Evolutionary conservation across 64 coral and sea anemone genomes (phyloP).

Genomic region (Pocillopora damicornis): DNA sequence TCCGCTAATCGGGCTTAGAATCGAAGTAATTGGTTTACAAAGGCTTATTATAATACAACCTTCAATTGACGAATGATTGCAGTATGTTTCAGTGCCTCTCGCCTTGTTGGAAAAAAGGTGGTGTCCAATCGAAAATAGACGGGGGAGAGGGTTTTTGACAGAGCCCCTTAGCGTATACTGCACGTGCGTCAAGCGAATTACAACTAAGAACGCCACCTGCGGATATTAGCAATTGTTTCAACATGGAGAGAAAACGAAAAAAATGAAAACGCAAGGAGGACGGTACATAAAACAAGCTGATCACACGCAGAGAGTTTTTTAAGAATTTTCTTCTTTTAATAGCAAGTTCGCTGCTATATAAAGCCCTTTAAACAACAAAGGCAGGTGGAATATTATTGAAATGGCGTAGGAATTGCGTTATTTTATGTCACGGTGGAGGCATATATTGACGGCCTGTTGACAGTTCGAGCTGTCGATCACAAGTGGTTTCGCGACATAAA

Average conservation of each 20-base stretch:
- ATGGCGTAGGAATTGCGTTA: constrained; percentile 48
- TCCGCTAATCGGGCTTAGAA: constrained; percentile 52
- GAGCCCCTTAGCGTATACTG: constrained; percentile 14
- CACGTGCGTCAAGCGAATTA: constrained; percentile 64
- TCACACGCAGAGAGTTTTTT: constrained; percentile 9
- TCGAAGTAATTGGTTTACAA: constrained; percentile 98
- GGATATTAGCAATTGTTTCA: constrained; percentile 33
- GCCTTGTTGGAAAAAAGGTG: constrained; percentile 49
- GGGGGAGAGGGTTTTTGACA: constrained; percentile 23
- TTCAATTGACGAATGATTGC: constrained; percentile 42
- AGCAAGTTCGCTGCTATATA: neutral
- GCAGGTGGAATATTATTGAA: constrained; percentile 62
- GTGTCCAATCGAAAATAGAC: neutral
- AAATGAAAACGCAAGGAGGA: neutral
- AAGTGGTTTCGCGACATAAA: constrained; percentile 64
- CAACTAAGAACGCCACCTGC: constrained; percentile 69
- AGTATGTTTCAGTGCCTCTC: constrained; percentile 34
- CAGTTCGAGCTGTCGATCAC: constrained; percentile 81
- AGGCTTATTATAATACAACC: constrained; percentile 68
- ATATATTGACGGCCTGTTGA: constrained; percentile 75
- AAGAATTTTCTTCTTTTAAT: neutral
- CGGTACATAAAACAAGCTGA: neutral
- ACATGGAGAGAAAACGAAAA: constrained; percentile 7
- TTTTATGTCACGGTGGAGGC: constrained; percentile 73
- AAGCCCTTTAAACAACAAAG: constrained; percentile 27